Conservation (phyloP, 2,888 invertebrate species). For the Lepidonotus clava region DNA sequence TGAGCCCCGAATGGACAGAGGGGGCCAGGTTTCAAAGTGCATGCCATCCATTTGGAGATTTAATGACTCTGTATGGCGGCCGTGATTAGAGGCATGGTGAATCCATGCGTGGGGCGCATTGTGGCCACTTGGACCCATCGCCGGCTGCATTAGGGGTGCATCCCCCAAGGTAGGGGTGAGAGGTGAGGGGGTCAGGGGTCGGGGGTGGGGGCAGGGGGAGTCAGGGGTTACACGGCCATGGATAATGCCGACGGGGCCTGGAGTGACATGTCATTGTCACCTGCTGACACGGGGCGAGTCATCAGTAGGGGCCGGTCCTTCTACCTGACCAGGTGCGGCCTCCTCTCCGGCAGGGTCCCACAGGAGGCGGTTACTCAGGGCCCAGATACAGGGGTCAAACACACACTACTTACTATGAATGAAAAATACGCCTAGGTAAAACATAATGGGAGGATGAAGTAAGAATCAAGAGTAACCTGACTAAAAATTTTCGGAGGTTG, state of each 20-base stretch:
- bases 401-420: too few relatives aligned
- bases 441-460: too few relatives aligned
- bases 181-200: constrained; percentile 17
- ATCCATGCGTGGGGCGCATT: not conserved
- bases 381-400: too few relatives aligned
- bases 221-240: constrained; percentile 20
- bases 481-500: too few relatives aligned
- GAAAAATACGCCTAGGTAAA: too few relatives aligned
- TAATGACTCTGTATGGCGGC: not conserved
- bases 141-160: not conserved
- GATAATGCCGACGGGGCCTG: not conserved
- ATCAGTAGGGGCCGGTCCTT: too few relatives aligned
- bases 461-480: too few relatives aligned
- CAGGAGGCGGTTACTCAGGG: too few relatives aligned
- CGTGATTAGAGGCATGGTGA: not conserved
- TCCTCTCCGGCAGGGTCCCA: too few relatives aligned
- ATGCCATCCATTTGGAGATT: constrained; percentile 39
- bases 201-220: not conserved
- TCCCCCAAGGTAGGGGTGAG: not conserved
- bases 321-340: constrained; percentile 34
- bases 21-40: not conserved
- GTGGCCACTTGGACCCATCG: constrained; percentile 14
- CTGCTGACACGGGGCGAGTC: not conserved
- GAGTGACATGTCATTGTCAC: constrained; percentile 47
- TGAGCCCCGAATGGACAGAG: constrained; percentile 1